Conservation (phyloP, 2,888 invertebrate genomes). For the Agrotis ipsilon region DNA sequence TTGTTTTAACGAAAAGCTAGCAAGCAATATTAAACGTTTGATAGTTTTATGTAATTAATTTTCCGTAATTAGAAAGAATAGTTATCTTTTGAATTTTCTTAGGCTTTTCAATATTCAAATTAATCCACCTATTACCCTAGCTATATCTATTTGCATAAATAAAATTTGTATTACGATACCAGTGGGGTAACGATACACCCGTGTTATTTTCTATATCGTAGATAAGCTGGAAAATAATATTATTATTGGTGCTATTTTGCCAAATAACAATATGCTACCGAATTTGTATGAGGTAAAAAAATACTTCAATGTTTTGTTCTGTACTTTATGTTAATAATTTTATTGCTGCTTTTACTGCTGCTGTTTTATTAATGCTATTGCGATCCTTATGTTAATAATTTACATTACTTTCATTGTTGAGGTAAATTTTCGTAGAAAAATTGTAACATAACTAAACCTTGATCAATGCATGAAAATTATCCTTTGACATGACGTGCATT, state of each 20-base stretch:
- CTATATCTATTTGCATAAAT: not conserved
- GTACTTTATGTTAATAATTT: no score
- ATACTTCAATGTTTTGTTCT: not conserved
- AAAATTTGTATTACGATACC: constrained; percentile 38
- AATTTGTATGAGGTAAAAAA: not conserved
- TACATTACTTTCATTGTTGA: no score
- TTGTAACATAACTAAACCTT: no score
- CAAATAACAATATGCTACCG: not conserved
- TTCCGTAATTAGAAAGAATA: not conserved
- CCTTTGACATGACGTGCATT: no score
- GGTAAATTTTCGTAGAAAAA: no score
- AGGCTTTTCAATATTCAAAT: constrained; percentile 13
- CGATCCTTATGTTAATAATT: no score
- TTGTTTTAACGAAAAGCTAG: not conserved
- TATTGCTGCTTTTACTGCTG: no score
- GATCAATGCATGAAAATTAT: no score
- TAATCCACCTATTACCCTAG: not conserved
- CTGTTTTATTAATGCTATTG: no score
- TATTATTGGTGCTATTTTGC: constrained; percentile 7
- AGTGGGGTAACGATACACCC: constrained; percentile 6
- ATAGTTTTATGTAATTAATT: not conserved
- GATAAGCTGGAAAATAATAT: constrained; percentile 20
- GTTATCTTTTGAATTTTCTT: not conserved
- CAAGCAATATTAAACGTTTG: not conserved
- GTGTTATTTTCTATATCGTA: constrained; percentile 26